Conservation (phyloP, 2,888 invertebrate genomes). For the Rhingia campestris region DNA sequence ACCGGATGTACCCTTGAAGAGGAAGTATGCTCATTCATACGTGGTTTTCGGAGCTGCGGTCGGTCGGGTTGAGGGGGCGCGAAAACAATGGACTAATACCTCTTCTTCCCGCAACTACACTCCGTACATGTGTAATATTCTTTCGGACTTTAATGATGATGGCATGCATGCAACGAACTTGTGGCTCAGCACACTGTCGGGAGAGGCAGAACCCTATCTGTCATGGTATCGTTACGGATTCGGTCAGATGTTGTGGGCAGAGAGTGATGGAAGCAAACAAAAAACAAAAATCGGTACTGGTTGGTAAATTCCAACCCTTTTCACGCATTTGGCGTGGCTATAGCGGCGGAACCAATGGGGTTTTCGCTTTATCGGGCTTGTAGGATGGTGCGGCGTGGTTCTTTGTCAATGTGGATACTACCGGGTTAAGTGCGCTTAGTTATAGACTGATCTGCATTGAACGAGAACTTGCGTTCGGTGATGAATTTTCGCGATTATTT, state of each 20-base stretch:
- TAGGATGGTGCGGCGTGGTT: neutral
- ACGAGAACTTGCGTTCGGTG: neutral
- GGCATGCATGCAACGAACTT: slow-evolving; percentile 49
- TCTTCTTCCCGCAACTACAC: neutral
- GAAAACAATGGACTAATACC: slow-evolving; percentile 45
- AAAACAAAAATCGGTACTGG: slow-evolving; percentile 15
- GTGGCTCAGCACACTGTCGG: slow-evolving; percentile 11
- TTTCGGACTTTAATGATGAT: slow-evolving; percentile 38
- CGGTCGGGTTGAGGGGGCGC: neutral
- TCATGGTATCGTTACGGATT: slow-evolving; percentile 34
- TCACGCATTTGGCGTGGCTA: slow-evolving; percentile 63
- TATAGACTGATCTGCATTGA: neutral
- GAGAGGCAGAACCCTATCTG: slow-evolving; percentile 21
- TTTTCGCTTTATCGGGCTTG: slow-evolving; percentile 13
- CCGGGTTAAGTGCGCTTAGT: neutral
- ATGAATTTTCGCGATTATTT: neutral
- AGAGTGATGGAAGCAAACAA: neutral
- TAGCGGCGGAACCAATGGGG: slow-evolving; percentile 59
- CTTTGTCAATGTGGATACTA: slow-evolving; percentile 3
- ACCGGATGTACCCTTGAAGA: slow-evolving; percentile 72
- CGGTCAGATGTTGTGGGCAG: slow-evolving; percentile 46
- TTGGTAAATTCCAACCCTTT: slow-evolving; percentile 52
- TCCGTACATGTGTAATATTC: slow-evolving; percentile 4
- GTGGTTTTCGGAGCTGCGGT: slow-evolving; percentile 56
- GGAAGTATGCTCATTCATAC: slow-evolving; percentile 72